These are phyloP conservation scores for Aelia acuminata DNA, from an alignment of 2,888 invertebrate genomes.

Conservation along the genomic window DNA sequence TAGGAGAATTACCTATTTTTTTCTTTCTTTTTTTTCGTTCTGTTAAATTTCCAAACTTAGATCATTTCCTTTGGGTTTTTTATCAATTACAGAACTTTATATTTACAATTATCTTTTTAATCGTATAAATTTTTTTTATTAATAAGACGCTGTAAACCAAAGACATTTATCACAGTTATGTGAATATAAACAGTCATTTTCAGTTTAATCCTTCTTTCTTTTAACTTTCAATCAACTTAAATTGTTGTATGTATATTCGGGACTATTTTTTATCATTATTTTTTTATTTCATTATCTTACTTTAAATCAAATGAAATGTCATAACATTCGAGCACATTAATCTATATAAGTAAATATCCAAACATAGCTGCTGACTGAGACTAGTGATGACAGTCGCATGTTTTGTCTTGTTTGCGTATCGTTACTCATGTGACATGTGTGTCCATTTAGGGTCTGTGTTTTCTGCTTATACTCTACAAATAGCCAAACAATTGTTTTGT, in stretches of 20 bases:
- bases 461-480: background rate
- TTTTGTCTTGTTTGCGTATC: background rate
- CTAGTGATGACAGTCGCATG: background rate
- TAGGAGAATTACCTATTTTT: background rate
- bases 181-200: background rate
- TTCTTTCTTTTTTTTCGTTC: too few relatives aligned
- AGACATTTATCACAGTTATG: too few relatives aligned
- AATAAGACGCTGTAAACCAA: background rate
- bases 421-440: background rate
- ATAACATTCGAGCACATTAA: background rate
- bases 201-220: too few relatives aligned
- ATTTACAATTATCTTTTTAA: background rate
- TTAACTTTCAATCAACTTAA: too few relatives aligned
- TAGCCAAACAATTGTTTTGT: background rate
- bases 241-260: too few relatives aligned
- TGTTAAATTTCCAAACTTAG: too few relatives aligned
- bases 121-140: background rate
- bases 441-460: background rate
- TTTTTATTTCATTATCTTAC: too few relatives aligned
- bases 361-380: background rate
- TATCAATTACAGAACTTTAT: too few relatives aligned
- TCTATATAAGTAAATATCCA: background rate
- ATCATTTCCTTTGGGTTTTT: too few relatives aligned
- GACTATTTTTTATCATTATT: too few relatives aligned
- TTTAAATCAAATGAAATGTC: too few relatives aligned